Conservation (phyloP, 2,797 vertebrate species). For the Microchirus variegatus region DNA sequence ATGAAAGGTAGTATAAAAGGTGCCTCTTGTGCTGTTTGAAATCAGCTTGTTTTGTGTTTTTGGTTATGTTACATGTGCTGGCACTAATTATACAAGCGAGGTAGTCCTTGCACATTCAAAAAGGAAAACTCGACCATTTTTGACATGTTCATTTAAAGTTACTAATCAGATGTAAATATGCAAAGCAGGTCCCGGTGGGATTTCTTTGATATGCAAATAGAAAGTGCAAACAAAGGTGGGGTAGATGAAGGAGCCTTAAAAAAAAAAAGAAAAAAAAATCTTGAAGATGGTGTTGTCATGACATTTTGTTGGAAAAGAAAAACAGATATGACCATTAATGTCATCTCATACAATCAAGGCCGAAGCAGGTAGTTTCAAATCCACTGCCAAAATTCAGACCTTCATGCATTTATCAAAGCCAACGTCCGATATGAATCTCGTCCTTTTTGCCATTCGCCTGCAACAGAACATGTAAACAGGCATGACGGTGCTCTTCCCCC, state of each 20-base stretch:
- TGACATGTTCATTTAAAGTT: slow-evolving; percentile 85
- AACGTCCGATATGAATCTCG: slow-evolving; percentile 59
- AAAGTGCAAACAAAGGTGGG: slow-evolving; percentile 82
- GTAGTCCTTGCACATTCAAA: slow-evolving; percentile 70
- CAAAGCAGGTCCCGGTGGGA: slow-evolving; percentile 80
- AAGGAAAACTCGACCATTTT: slow-evolving; percentile 78
- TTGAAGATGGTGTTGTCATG: slow-evolving; percentile 62
- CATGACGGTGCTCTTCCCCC: slow-evolving; percentile 37
- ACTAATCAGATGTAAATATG: slow-evolving; percentile 86
- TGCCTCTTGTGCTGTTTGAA: slow-evolving; percentile 76
- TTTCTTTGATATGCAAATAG: slow-evolving; percentile 84
- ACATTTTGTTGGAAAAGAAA: slow-evolving; percentile 40
- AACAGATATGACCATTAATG: slow-evolving; percentile 35
- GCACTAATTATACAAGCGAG: slow-evolving; percentile 81
- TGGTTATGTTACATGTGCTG: slow-evolving; percentile 75
- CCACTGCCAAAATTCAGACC: slow-evolving; percentile 28
- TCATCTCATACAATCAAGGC: slow-evolving; percentile 34
- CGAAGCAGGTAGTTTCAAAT: slow-evolving; percentile 5
- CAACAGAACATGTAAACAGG: slow-evolving; percentile 64
- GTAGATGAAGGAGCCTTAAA: slow-evolving; percentile 60
- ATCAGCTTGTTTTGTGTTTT: slow-evolving; percentile 75
- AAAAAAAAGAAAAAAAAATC: slow-evolving; percentile 32
- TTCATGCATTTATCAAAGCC: slow-evolving; percentile 54
- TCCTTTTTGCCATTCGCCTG: slow-evolving; percentile 49
- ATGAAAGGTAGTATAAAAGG: slow-evolving; percentile 81